These are phyloP conservation scores for Nemoura dubitans DNA, from an alignment of 2,888 invertebrate species.

Conservation along the genomic window DNA sequence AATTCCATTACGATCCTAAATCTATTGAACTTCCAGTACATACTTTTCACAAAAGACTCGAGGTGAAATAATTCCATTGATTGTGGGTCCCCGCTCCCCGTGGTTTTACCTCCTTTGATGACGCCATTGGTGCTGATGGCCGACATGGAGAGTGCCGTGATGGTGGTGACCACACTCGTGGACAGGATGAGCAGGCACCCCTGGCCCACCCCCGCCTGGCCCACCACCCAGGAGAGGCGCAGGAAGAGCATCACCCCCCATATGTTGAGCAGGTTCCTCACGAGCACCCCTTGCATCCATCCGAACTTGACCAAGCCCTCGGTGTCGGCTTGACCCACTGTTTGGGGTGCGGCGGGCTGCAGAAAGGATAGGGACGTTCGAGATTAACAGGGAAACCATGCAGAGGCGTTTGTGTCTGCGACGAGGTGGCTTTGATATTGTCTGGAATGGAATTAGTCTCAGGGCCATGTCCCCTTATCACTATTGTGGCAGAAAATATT, in stretches of 20 bases:
- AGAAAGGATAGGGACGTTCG: background rate
- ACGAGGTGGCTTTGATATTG: too few relatives aligned
- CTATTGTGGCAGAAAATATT: too few relatives aligned
- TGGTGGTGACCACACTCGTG: conserved; percentile 85
- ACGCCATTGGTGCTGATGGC: conserved; percentile 98
- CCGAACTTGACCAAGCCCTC: conserved; percentile 85
- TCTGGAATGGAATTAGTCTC: too few relatives aligned
- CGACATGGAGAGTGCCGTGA: conserved; percentile 96
- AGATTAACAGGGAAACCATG: too few relatives aligned
- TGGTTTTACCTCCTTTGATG: conserved; percentile 96
- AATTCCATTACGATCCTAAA: too few relatives aligned
- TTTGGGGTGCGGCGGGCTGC: conserved; percentile 46
- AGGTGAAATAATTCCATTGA: too few relatives aligned
- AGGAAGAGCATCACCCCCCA: conserved; percentile 99
- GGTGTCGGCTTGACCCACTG: conserved; percentile 57
- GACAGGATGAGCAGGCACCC: conserved; percentile 80
- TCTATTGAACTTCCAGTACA: too few relatives aligned
- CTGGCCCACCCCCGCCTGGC: conserved; percentile 88
- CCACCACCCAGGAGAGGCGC: conserved; percentile 96
- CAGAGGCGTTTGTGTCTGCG: too few relatives aligned
- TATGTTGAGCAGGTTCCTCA: conserved; percentile 95
- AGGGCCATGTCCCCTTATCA: too few relatives aligned
- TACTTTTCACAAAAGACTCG: too few relatives aligned
- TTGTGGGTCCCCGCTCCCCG: too few relatives aligned
- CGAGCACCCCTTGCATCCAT: conserved; percentile 95